These are phyloP conservation scores for Buteo buteo DNA, from an alignment of 2,113 vertebrate genomes.

Conservation along the genomic window DNA sequence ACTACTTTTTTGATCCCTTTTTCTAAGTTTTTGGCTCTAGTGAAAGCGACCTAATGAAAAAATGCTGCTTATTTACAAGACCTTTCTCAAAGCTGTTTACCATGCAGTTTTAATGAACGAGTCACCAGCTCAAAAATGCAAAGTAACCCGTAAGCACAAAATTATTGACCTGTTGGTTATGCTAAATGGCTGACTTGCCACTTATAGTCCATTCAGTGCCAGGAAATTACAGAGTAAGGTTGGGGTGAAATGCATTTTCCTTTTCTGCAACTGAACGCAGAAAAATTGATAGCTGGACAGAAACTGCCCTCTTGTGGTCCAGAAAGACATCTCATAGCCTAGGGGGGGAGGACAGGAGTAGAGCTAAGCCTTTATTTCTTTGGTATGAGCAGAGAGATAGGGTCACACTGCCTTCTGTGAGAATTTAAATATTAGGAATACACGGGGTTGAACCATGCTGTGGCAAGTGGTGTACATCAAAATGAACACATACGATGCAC, in stretches of 20 bases:
- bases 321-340: rapidly evolving
- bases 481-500: rapidly evolving
- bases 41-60: neutral
- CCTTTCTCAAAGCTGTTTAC: neutral
- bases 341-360: neutral
- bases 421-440: rapidly evolving
- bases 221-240: neutral
- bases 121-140: neutral
- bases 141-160: neutral
- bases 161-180: rapidly evolving
- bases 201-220: rapidly evolving
- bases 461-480: too few species aligned
- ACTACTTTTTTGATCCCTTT: neutral
- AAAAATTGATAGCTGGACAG: neutral
- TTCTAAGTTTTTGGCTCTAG: neutral
- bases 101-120: rapidly evolving
- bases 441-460: rapidly evolving
- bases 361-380: neutral
- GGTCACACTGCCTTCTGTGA: neutral
- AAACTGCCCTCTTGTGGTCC: slow-evolving; percentile 52
- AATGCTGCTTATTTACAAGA: neutral
- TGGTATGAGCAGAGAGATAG: neutral
- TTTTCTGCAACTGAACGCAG: neutral
- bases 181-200: neutral
- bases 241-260: neutral